These are phyloP conservation scores for Engystomops pustulosus DNA, from an alignment of 2,113 vertebrate genomes.

Conservation along the genomic window DNA sequence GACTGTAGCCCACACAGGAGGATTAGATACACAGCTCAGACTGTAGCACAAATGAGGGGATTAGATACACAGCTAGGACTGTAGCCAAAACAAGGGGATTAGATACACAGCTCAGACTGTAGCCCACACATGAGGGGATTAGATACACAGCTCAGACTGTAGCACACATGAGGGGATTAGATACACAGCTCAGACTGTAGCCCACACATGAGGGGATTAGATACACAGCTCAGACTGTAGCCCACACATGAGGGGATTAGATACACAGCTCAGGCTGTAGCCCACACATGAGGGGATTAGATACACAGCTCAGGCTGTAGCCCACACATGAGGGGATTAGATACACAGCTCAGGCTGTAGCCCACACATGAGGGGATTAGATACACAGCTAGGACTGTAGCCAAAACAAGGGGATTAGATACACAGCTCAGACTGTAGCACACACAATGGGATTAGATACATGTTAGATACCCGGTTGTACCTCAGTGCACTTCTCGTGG, in stretches of 20 bases:
- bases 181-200: neutral
- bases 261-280: neutral
- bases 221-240: neutral
- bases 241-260: neutral
- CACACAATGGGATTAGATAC: too few species aligned
- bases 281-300: neutral
- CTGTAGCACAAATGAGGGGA: neutral
- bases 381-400: neutral
- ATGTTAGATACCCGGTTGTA: too few species aligned
- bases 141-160: neutral
- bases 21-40: too few species aligned
- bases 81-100: too few species aligned
- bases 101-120: too few species aligned
- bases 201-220: neutral
- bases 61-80: neutral
- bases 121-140: neutral
- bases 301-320: too few species aligned
- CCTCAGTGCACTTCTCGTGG: neutral
- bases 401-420: neutral
- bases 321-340: too few species aligned
- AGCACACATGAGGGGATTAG: neutral
- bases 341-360: neutral
- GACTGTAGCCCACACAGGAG: too few species aligned
- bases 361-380: neutral
- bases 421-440: neutral